A percentile compares a stretch with the other conserved stretches of the same genome.
These are phyloP conservation scores for Sinhomidia bicolor DNA, from an alignment of 2,888 invertebrate genomes.

Conservation along the genomic window DNA sequence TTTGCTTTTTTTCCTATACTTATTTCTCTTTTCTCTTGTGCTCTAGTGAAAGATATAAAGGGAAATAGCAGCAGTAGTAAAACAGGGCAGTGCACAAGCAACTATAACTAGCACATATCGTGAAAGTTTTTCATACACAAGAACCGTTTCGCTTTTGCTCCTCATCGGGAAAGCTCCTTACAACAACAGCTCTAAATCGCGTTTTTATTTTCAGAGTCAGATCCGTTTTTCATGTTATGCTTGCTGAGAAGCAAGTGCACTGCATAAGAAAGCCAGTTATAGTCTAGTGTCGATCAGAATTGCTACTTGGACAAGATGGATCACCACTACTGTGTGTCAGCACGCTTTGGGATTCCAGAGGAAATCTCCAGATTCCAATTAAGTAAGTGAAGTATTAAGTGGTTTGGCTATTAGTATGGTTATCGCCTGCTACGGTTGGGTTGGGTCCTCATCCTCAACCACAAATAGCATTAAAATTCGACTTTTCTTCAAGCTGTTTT, in stretches of 20 bases:
- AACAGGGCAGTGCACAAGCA: not conserved
- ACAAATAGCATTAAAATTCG: no score
- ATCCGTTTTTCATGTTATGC: not conserved
- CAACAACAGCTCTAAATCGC: no score
- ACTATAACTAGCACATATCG: not conserved
- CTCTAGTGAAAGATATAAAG: not conserved
- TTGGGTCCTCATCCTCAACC: not conserved
- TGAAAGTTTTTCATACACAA: not conserved
- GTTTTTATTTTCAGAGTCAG: not conserved
- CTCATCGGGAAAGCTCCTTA: not conserved
- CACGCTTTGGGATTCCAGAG: conserved; percentile 61
- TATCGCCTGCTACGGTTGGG: not conserved
- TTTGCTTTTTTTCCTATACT: not conserved
- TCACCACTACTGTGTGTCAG: conserved; percentile 36
- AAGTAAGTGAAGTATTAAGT: conserved; percentile 57
- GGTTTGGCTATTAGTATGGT: not conserved
- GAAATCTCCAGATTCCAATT: conserved; percentile 66
- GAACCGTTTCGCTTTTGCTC: not conserved
- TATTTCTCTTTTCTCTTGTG: not conserved
- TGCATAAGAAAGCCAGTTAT: not conserved
- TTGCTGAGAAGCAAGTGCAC: not conserved
- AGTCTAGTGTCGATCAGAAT: no score
- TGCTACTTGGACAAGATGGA: not conserved
- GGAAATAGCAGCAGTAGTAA: not conserved
- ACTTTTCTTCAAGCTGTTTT: no score